Percentiles rank a stretch among this genome's conserved stretches.
These are phyloP conservation scores for Sciaenops ocellatus DNA, from an alignment of 2,797 vertebrate genomes.

Conservation along the genomic window DNA sequence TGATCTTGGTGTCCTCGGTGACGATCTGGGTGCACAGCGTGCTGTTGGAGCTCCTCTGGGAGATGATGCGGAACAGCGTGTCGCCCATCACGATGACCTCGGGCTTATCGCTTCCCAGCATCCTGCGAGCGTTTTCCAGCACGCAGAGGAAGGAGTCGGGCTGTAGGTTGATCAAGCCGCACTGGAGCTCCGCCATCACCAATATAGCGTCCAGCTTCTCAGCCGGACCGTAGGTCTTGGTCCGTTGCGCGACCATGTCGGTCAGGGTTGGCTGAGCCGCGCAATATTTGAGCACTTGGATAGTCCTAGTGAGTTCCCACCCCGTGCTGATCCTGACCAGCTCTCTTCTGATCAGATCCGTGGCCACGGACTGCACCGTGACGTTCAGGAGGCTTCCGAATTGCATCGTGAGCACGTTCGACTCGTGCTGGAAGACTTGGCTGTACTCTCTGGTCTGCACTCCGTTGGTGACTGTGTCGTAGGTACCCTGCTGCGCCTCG, in stretches of 20 bases:
- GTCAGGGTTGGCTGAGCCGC: slow-evolving; percentile 23
- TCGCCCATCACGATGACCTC: slow-evolving; percentile 17
- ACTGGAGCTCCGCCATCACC: slow-evolving; percentile 20
- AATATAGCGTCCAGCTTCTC: slow-evolving; percentile 16
- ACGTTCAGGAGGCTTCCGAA: slow-evolving; percentile 21
- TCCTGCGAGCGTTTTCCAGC: slow-evolving; percentile 15
- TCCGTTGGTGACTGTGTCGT: slow-evolving; percentile 21
- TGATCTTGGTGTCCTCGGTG: neutral
- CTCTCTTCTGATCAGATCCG: slow-evolving; percentile 19
- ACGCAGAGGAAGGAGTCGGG: neutral
- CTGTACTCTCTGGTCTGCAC: slow-evolving; percentile 35
- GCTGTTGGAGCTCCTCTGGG: neutral
- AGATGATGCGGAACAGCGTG: slow-evolving; percentile 19
- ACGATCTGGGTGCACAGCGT: neutral
- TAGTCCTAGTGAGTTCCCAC: slow-evolving; percentile 37
- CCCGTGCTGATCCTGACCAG: neutral
- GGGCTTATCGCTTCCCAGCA: slow-evolving; percentile 2
- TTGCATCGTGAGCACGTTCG: slow-evolving; percentile 31
- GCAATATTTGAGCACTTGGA: slow-evolving; percentile 34
- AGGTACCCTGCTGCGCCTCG: slow-evolving; percentile 34
- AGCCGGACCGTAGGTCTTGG: fast-evolving
- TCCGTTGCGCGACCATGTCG: slow-evolving; percentile 3
- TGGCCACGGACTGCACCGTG: neutral
- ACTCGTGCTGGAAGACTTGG: slow-evolving; percentile 18
- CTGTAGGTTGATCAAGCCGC: slow-evolving; percentile 27